Base-by-base conservation (phyloP, 2,888 invertebrate genomes). In the Adela reaumurella region DNA sequence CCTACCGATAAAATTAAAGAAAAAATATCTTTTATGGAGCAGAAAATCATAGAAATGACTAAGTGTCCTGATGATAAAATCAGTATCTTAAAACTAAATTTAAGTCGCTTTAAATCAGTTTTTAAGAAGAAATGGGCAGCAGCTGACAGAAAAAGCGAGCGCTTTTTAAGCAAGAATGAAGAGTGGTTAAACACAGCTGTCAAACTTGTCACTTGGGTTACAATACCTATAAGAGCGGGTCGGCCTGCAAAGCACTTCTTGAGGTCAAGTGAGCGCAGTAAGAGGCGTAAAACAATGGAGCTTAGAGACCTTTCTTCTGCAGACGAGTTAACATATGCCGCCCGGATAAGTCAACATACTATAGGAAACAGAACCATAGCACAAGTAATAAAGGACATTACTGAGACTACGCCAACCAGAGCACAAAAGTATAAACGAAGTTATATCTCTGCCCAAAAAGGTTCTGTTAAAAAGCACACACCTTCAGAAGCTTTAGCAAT, bases 261-360 rank as follows among this genome's bases (percentile, higher is more conserved):
- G 14, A 46, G 48, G 42, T 50, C 43, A 45, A 44, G 48, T 50
- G 50, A 50, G 18, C 19, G 48, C 19, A 43, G 43, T 18, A 50
- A 48, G 43, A 45, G 48, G 17, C 47, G 48, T 16, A 50, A 48
- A 48, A 50, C 50, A 46, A 24, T 24, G 48, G 45, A 17, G 49
- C 46, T 47, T 35, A 52, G 50, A 50, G 51, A 49, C 43, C 41
- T 41, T n/a, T 18, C 35, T 18, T 42, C 47, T 44, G 46, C 24
- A 29, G 48, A 48, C 5, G 50, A 48, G 20, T 43, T 50, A 19
- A 46, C 48, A n/a, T 48, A 46, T 46, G 50, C 50, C 17, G 50
- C 47, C 19, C 47, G 45, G 17, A 46, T 50, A 45, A 47, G 47
- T 24, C 45, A 46, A 18, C 16, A 42, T 28, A 43, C 43, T 24